These are phyloP conservation scores for Oncorhynchus clarkii DNA, from an alignment of 2,113 vertebrate species.

Conservation along the genomic window DNA sequence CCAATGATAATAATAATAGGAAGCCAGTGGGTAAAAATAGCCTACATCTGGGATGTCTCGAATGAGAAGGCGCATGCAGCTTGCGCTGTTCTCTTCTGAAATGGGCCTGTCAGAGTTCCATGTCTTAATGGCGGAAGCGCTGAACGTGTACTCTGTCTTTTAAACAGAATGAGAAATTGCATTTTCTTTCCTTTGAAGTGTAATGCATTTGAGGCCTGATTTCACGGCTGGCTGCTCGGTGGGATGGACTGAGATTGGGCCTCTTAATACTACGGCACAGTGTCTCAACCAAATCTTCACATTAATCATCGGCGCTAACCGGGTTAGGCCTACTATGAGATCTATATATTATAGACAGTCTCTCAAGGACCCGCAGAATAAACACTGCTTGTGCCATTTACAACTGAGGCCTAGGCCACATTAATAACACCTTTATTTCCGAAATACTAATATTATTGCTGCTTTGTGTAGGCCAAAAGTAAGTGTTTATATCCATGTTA, in stretches of 20 bases:
- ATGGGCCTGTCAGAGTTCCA: slow-evolving; percentile 82
- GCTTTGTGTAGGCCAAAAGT: not conserved
- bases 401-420: not conserved
- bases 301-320: slow-evolving; percentile 85
- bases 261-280: slow-evolving; percentile 86
- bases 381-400: slow-evolving; percentile 33
- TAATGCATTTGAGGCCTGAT: slow-evolving; percentile 93
- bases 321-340: slow-evolving; percentile 80
- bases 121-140: slow-evolving; percentile 87
- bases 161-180: slow-evolving; percentile 91
- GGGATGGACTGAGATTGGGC: slow-evolving; percentile 88
- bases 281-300: slow-evolving; percentile 91
- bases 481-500: not conserved
- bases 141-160: slow-evolving; percentile 85
- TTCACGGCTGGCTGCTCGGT: slow-evolving; percentile 92
- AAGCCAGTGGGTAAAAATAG: slow-evolving; percentile 63
- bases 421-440: not conserved
- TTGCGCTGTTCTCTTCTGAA: slow-evolving; percentile 70
- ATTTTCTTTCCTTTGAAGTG: slow-evolving; percentile 90
- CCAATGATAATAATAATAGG: slow-evolving; percentile 83
- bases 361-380: slow-evolving; percentile 58
- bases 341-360: slow-evolving; percentile 15
- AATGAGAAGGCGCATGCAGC: slow-evolving; percentile 52
- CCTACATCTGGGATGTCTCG: slow-evolving; percentile 66
- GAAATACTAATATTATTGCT: not conserved